Conservation (phyloP, 1,140 invertebrate genomes). For the Zaprionus kolodkinae region DNA sequence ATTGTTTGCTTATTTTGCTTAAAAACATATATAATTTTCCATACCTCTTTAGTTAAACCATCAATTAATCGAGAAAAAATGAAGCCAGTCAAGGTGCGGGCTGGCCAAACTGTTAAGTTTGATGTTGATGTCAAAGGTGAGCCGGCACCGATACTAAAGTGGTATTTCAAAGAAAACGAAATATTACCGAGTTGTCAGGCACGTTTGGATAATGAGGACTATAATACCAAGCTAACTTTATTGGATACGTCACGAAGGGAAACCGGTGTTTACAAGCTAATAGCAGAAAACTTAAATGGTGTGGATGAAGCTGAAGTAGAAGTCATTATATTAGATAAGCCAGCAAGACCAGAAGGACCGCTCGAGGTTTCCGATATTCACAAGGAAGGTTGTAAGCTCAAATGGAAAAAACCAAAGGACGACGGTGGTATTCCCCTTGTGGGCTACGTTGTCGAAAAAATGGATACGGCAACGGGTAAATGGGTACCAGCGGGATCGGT, state of each 20-base stretch:
- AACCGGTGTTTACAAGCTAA: conserved; percentile 95
- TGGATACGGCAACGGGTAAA: conserved; percentile 93
- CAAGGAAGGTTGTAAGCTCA: conserved; percentile 97
- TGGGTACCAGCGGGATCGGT: conserved; percentile 94
- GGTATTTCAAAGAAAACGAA: conserved; percentile 89
- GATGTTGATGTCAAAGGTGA: conserved; percentile 98
- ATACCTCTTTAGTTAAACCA: conserved; percentile 90
- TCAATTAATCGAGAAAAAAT: conserved; percentile 96
- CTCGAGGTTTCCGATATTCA: conserved; percentile 96
- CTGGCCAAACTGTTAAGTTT: conserved; percentile 95
- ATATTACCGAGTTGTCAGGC: conserved; percentile 84
- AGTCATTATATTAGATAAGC: conserved; percentile 96
- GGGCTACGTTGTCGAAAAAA: conserved; percentile 96
- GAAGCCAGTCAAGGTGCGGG: conserved; percentile 94
- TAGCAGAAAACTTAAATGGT: conserved; percentile 96
- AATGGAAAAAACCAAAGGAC: conserved; percentile 98
- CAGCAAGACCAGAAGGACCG: conserved; percentile 96
- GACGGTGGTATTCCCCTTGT: conserved; percentile 97
- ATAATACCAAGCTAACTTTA: conserved; percentile 94
- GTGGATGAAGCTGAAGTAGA: conserved; percentile 97
- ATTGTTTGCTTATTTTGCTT: not conserved
- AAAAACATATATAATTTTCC: conserved; percentile 10
- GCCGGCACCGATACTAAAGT: conserved; percentile 96
- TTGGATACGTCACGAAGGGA: conserved; percentile 92
- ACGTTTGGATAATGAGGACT: conserved; percentile 96